Evolutionary conservation across 2,113 vertebrate species (phyloP).

Genomic region (Columbina picui): DNA sequence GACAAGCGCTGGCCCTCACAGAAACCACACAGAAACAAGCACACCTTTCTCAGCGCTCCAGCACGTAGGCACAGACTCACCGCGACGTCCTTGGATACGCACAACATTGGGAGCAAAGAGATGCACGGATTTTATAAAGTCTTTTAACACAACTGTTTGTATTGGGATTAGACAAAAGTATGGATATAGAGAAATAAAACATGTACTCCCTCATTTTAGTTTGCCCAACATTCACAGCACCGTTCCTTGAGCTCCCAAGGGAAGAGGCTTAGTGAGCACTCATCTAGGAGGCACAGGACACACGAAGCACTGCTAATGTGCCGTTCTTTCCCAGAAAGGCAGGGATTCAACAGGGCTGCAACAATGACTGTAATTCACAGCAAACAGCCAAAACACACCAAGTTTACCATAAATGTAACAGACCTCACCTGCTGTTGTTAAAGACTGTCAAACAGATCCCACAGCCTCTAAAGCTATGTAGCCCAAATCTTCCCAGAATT

Average conservation of each 20-base stretch:
- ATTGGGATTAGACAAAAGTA: background rate
- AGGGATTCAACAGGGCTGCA: background rate
- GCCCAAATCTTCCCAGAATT: background rate
- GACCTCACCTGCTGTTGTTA: background rate
- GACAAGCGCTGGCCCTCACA: background rate
- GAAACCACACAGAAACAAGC: background rate
- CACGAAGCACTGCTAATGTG: background rate
- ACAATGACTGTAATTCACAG: background rate
- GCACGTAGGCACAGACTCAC: accelerated
- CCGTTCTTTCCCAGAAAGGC: background rate
- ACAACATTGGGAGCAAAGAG: background rate
- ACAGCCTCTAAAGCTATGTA: background rate
- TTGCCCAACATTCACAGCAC: accelerated
- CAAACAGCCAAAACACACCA: background rate
- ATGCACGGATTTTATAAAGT: background rate
- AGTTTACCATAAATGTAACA: background rate
- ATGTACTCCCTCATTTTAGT: background rate
- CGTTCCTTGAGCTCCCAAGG: background rate
- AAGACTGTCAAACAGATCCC: background rate
- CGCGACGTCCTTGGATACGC: accelerated
- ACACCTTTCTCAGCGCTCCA: background rate
- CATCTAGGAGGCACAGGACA: background rate
- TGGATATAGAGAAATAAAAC: background rate
- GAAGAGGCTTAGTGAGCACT: accelerated
- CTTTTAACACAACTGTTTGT: background rate